Evolutionary conservation across 2,113 vertebrate genomes (phyloP).

Genomic region (Catagonus wagneri): DNA sequence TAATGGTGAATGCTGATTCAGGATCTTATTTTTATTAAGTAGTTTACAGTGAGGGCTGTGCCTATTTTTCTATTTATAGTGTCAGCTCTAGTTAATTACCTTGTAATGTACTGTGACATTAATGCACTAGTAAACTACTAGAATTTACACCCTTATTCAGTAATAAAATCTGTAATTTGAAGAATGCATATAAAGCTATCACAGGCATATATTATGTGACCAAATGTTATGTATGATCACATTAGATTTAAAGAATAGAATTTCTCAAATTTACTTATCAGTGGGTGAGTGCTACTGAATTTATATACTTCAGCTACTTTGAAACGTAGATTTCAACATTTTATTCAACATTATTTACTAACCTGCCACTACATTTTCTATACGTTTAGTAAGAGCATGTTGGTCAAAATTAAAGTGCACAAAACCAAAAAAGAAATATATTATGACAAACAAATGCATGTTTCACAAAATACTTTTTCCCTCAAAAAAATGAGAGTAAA

Average conservation of each 20-base stretch:
- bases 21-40: constrained; percentile 82
- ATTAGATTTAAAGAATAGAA: constrained; percentile 68
- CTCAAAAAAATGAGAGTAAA: not conserved
- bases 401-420: not conserved
- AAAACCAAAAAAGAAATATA: not conserved
- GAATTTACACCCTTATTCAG: constrained; percentile 84
- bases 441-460: not conserved
- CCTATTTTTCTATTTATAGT: constrained; percentile 82
- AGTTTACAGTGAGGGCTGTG: constrained; percentile 83
- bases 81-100: constrained; percentile 86
- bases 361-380: constrained; percentile 14
- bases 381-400: not conserved
- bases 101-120: constrained; percentile 87
- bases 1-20: constrained; percentile 84
- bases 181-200: constrained; percentile 84
- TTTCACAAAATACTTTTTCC: not conserved
- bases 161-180: constrained; percentile 80
- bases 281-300: constrained; percentile 29
- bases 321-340: not conserved
- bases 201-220: constrained; percentile 82
- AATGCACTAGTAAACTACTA: constrained; percentile 87
- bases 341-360: constrained; percentile 9
- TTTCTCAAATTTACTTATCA: constrained; percentile 65
- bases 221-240: constrained; percentile 76
- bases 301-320: not conserved